Base-by-base conservation (phyloP, 2,888 invertebrate species). In the Orthosia cruda region DNA sequence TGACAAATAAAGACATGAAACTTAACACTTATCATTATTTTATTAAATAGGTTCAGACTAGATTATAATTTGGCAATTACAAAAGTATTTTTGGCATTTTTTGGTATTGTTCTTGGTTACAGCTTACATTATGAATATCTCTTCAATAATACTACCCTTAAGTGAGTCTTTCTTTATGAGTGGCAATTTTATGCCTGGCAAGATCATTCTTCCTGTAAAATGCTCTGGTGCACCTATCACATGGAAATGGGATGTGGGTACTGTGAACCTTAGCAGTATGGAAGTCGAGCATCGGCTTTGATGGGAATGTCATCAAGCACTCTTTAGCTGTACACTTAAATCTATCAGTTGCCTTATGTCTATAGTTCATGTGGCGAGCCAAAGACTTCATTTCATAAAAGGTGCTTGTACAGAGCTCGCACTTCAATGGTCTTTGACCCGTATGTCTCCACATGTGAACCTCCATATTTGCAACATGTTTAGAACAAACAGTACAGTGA, bases 381-480 rank as follows among this genome's bases (percentile, higher is more conserved):
- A 95, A 85, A 58, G 93, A 92, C 70, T 92, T 95, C 20, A 88
- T 61, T n/a, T 93, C 92, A 80, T 86, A 93, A 74, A 95, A 96
- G 74, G 92, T 93, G 71, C 94, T 94, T 0, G 92, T 85, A 77
- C 96, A 96, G 12, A 93, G 87, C 32, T 95, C 92, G 88, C 96
- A 96, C 77, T 95, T 94, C 16, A 95, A 83, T 0, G 95, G 95
- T 11, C 94, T 93, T 65, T 97, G 95, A 0, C 97, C 97, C 0
- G 97, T 97, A 78, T 97, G 97, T 62, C 94, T 95, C 89, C 96
- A 95, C 95, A 95, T 97, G 81, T 97, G 97, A 0, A 94, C 94
- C 85, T 97, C 97, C 49, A 97, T 90, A 84, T 97, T 96, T 0
- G 97, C 93, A 20, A 97, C 96, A 74, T 95, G 93, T 86, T 97